Conservation (phyloP, 2,113 vertebrate species). For the Pyxicephalus adspersus region DNA sequence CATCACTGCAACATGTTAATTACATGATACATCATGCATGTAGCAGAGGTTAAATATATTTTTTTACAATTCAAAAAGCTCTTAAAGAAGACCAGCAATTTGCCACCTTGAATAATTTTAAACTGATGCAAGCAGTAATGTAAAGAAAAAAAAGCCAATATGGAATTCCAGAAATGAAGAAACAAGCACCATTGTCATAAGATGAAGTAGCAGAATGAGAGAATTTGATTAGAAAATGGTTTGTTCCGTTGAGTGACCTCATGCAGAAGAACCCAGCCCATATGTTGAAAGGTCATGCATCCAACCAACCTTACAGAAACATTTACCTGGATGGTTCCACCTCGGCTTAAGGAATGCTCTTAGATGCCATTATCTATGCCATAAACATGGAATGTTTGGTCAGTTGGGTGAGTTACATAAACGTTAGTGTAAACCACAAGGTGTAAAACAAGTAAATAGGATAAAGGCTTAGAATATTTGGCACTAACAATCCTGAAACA, state of each 20-base stretch:
- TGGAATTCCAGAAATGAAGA: neutral
- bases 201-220: conserved; percentile 60
- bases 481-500: too few relatives aligned
- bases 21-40: neutral
- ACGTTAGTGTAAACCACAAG: conserved; percentile 51
- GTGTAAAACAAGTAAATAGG: conserved; percentile 10
- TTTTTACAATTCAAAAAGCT: neutral
- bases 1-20: too few relatives aligned
- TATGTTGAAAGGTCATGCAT: conserved; percentile 73
- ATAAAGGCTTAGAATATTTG: neutral
- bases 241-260: conserved; percentile 61
- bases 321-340: conserved; percentile 84
- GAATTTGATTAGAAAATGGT: conserved; percentile 65
- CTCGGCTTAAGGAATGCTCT: conserved; percentile 81
- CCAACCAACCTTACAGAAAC: conserved; percentile 64
- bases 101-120: neutral
- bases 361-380: conserved; percentile 91
- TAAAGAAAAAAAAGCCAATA: neutral
- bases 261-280: conserved; percentile 73
- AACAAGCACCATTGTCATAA: conserved; percentile 60
- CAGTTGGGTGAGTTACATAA: conserved; percentile 70
- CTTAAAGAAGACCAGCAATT: neutral
- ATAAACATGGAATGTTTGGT: conserved; percentile 81
- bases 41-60: neutral
- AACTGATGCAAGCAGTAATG: neutral